A percentile compares a stretch with the other conserved stretches of the same genome.
These are phyloP conservation scores for Merops nubicus DNA, from an alignment of 2,113 vertebrate genomes.

Conservation along the genomic window DNA sequence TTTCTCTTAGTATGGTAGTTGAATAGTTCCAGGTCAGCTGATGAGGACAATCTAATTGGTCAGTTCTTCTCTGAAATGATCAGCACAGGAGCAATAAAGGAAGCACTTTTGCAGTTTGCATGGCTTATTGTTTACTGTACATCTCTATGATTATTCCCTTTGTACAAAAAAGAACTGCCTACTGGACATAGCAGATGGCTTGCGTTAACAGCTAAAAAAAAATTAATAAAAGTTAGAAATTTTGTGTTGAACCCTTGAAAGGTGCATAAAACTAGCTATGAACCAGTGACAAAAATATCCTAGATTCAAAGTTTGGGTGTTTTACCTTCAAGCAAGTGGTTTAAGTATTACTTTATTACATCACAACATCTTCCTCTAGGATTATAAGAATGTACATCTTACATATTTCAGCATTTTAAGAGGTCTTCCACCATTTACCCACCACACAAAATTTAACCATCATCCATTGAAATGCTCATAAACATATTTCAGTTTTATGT, in stretches of 20 bases:
- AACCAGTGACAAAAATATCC: constrained; percentile 16
- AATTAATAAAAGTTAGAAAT: background rate
- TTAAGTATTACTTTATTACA: constrained; percentile 49
- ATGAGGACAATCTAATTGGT: background rate
- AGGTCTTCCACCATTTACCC: background rate
- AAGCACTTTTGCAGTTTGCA: background rate
- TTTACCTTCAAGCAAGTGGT: background rate
- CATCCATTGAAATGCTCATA: constrained; percentile 19
- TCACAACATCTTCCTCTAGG: constrained; percentile 2
- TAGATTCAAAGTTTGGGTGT: constrained; percentile 53
- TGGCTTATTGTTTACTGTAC: background rate
- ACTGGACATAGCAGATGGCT: background rate
- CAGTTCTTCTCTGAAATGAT: background rate
- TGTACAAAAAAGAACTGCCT: background rate
- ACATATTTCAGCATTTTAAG: constrained; percentile 52
- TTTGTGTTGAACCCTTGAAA: background rate
- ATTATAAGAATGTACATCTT: constrained; percentile 61
- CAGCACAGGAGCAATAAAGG: background rate
- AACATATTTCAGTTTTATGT: constrained; percentile 60
- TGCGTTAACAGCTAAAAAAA: background rate
- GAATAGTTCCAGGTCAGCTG: background rate
- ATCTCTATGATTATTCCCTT: background rate
- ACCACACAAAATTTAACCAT: background rate
- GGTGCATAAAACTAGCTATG: background rate
- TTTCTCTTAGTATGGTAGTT: background rate